These are phyloP conservation scores for Pygoscelis antarcticus DNA, from an alignment of 2,113 vertebrate species.

Conservation along the genomic window DNA sequence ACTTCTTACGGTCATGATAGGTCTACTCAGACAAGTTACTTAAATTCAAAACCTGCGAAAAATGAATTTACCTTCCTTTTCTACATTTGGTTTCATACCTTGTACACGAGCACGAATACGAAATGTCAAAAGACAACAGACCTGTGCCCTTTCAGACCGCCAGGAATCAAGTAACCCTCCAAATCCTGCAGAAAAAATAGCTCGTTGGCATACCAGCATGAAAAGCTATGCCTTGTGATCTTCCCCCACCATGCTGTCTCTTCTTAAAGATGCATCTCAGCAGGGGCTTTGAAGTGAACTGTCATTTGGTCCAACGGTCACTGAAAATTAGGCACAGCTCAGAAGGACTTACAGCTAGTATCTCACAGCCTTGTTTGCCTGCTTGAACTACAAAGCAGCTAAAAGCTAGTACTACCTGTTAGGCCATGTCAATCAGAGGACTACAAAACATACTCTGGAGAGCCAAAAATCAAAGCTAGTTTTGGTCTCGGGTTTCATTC, in stretches of 20 bases:
- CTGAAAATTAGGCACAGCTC: neutral
- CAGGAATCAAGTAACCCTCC: no score
- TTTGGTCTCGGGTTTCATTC: neutral
- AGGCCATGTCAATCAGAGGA: neutral
- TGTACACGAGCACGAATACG: rapidly evolving
- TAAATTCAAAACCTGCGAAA: neutral
- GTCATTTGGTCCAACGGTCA: neutral
- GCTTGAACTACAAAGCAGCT: neutral
- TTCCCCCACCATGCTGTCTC: neutral
- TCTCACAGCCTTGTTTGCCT: neutral
- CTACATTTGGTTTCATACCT: rapidly evolving
- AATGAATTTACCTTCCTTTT: neutral
- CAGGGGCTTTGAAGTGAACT: neutral
- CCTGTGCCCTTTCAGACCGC: neutral
- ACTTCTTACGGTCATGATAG: rapidly evolving
- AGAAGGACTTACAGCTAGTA: neutral
- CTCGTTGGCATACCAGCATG: neutral
- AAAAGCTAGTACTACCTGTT: neutral
- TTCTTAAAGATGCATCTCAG: neutral
- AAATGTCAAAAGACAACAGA: neutral
- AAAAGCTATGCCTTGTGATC: neutral
- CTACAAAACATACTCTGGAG: neutral
- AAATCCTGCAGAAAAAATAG: neutral
- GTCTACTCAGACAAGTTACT: neutral
- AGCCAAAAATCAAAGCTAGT: neutral